Base-by-base conservation (phyloP, 64 coral and sea anemone genomes). In the Porites australiensis region DNA sequence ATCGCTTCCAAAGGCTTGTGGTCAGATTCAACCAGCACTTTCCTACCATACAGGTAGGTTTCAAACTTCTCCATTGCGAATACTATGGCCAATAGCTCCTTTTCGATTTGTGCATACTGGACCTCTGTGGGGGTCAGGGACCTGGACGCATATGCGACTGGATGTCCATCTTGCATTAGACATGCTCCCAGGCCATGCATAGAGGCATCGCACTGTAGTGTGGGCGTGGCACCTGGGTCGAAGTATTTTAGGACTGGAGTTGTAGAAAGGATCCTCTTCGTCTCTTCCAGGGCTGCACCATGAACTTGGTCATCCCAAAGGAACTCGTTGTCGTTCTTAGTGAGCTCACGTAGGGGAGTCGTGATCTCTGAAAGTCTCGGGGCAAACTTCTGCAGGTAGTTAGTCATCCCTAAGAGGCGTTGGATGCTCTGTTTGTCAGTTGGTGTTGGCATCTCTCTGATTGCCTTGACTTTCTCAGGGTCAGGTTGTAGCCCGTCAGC, bases 141-240 rank as follows among this genome's bases (percentile, higher is more conserved):
- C 58, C 79, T 55, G 6, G 79, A 82, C 58, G 79, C 79, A 58
- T 82, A 82, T 11, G 44, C 79, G 18, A 82, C 53, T 10, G 79
- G 79, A 15, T 82, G 79, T 15, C 47, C 79, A 47, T 82, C 79
- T 54, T 82, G 79, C 79, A 82, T 82, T 16, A 82, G 48, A 62
- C 44, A 82, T 16, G 79, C 13, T 3, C 79, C 79, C 21, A 82
- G 18, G 19, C 79, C 58, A 59, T 62, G n/a, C 46, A 57, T 55
- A 1, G 79, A 82, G 15, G 79, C 79, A 58, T 82, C 79, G 4
- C 79, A 82, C 27, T 82, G n/a, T n/a, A 82, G 53, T n/a, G n/a
- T 10, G 8, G 58, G 20, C 20, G 7, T 18, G 19, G 19, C 58
- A 16, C 58, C 53, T 55, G 19, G 44, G 4, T 47, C 12, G 79